A percentile compares a stretch with the other conserved stretches of the same genome.
Conservation (phyloP, 2,888 invertebrate genomes). For the Cataglyphis rosenhaueri region DNA sequence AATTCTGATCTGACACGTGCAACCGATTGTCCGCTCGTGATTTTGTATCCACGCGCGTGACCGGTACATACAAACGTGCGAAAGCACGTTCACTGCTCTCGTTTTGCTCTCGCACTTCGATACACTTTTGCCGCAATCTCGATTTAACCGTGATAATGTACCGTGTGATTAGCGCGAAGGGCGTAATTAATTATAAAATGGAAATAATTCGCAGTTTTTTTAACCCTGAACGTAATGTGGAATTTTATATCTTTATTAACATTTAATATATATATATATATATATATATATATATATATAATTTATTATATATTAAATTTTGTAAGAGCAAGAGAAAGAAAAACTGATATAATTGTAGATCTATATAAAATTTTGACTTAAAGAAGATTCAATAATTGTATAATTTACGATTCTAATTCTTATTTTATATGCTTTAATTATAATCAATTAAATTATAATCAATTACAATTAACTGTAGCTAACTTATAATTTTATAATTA, state of each 20-base stretch:
- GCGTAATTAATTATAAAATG: conserved; percentile 23
- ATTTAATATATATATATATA: too few relatives aligned
- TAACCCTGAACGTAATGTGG: conserved; percentile 28
- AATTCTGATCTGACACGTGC: conserved; percentile 66
- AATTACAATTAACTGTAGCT: not conserved
- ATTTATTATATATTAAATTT: conserved; percentile 2
- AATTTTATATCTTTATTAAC: not conserved
- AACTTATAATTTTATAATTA: not conserved
- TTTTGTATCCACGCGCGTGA: conserved; percentile 59
- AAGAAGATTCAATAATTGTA: not conserved
- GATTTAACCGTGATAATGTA: conserved; percentile 21
- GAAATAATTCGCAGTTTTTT: conserved; percentile 24
- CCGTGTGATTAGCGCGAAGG: conserved; percentile 33
- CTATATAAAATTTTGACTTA: not conserved
- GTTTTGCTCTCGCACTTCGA: conserved; percentile 48
- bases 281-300: not conserved
- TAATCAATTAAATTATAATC: not conserved
- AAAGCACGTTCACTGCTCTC: conserved; percentile 62
- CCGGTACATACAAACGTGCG: conserved; percentile 33
- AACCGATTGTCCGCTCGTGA: conserved; percentile 62
- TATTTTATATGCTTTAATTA: not conserved
- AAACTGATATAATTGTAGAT: not conserved
- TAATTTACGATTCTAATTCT: not conserved
- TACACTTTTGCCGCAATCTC: conserved; percentile 13
- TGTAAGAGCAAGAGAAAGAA: not conserved